Percentiles rank a stretch among this genome's conserved stretches.
Evolutionary conservation across 1,140 invertebrate genomes (phyloP).

Genomic region (Littorina saxatilis): DNA sequence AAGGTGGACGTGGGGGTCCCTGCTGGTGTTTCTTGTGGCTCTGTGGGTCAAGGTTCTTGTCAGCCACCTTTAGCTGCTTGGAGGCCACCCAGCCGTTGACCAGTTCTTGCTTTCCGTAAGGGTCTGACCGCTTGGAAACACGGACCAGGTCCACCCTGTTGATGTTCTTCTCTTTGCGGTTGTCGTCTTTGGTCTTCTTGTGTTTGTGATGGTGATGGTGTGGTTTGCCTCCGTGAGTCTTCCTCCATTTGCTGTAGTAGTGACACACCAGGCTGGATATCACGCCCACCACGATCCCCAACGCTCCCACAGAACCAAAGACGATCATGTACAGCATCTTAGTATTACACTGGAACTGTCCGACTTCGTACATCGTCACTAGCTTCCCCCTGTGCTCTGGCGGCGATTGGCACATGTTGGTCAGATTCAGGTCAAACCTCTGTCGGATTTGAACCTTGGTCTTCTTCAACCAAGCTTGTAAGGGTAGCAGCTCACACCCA

Average conservation of each 20-base stretch:
- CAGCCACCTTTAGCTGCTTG: background rate
- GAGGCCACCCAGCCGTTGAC: conserved; percentile 33
- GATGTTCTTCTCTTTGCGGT: background rate
- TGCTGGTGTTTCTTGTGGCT: background rate
- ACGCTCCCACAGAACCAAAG: conserved; percentile 48
- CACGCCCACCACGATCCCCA: conserved; percentile 46
- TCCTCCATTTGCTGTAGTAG: conserved; percentile 45
- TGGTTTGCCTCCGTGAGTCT: background rate
- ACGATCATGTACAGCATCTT: conserved; percentile 50
- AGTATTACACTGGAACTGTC: conserved; percentile 50
- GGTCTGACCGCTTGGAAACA: conserved; percentile 2
- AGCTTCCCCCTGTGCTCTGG: conserved; percentile 34
- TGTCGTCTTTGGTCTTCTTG: background rate
- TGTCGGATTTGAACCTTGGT: conserved; percentile 45
- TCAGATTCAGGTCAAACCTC: conserved; percentile 39
- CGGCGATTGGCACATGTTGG: conserved; percentile 51
- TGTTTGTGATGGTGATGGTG: background rate
- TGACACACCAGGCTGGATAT: conserved; percentile 49
- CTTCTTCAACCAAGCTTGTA: conserved; percentile 59
- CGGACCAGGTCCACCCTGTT: conserved; percentile 20
- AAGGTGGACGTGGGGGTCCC: background rate
- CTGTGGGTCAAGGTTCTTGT: conserved; percentile 3
- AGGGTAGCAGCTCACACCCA: conserved; percentile 56
- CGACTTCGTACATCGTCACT: conserved; percentile 43
- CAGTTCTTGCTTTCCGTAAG: conserved; percentile 19